Conservation (phyloP, 2,888 invertebrate genomes). For the Philopedon plagiatum region DNA sequence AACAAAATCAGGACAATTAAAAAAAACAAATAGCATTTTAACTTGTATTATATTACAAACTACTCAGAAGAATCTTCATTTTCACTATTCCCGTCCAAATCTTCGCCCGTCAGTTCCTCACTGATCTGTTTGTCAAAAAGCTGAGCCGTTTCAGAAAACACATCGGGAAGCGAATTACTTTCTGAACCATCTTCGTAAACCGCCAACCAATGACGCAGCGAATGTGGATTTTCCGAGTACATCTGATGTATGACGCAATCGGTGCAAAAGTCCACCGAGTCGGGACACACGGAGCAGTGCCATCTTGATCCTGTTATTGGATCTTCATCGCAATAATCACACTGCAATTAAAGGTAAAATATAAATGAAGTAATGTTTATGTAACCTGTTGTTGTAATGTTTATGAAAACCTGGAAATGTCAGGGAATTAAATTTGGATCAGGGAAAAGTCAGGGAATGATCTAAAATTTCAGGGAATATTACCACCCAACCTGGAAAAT, state of each 20-base stretch:
- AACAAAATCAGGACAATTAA: too few relatives aligned
- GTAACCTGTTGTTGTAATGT: too few relatives aligned
- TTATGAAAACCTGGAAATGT: too few relatives aligned
- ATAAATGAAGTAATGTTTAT: too few relatives aligned
- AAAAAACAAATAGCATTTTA: too few relatives aligned
- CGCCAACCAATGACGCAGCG: slow-evolving; percentile 68
- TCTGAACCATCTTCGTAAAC: slow-evolving; percentile 58
- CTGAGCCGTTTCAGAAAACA: slow-evolving; percentile 7
- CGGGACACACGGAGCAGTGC: slow-evolving; percentile 78
- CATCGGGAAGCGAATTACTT: slow-evolving; percentile 5
- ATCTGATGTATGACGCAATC: slow-evolving; percentile 76
- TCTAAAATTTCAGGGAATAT: too few relatives aligned
- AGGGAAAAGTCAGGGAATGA: too few relatives aligned
- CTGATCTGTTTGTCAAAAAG: slow-evolving; percentile 33
- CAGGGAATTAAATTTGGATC: too few relatives aligned
- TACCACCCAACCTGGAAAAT: too few relatives aligned
- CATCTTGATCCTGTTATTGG: slow-evolving; percentile 78
- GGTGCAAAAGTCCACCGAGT: slow-evolving; percentile 76
- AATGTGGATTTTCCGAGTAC: slow-evolving; percentile 69
- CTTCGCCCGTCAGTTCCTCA: slow-evolving; percentile 25
- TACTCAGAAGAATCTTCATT: slow-evolving; percentile 29
- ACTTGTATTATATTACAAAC: too few relatives aligned
- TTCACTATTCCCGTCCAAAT: slow-evolving; percentile 12
- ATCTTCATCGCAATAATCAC: slow-evolving; percentile 76
- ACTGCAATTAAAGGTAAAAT: slow-evolving; percentile 70